phyloP scores from a whole-genome alignment of 2,113 vertebrate genomes.

The Macheiramphus alcinus region DNA sequence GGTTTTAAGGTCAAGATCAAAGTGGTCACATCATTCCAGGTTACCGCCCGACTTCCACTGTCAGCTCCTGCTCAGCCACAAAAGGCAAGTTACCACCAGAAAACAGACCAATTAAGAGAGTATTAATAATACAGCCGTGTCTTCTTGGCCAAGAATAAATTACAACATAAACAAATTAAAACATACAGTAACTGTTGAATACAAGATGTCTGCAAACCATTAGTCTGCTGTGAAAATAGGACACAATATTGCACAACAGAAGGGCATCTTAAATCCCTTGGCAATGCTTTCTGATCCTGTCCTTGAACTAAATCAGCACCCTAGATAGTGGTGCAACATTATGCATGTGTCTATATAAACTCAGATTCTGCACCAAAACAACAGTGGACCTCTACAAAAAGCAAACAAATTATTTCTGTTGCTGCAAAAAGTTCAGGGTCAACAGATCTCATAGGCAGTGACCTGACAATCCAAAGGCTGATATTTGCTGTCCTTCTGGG shows the following conservation, averaged over 20 bases:
- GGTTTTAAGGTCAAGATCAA: neutral
- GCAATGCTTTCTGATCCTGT: neutral
- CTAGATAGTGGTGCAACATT: neutral
- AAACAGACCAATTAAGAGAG: neutral
- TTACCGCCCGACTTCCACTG: neutral
- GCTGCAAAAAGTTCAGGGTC: neutral
- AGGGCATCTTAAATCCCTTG: neutral
- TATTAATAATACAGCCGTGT: neutral
- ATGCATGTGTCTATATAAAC: neutral
- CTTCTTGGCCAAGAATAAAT: neutral
- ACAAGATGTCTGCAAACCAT: neutral
- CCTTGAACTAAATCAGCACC: neutral
- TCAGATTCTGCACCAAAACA: neutral
- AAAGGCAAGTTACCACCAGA: neutral
- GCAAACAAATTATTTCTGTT: neutral
- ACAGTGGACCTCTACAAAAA: neutral
- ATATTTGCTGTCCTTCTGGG: neutral
- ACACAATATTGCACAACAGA: neutral
- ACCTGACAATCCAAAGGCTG: neutral
- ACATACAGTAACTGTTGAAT: neutral
- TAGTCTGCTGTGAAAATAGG: neutral
- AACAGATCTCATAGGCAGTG: neutral
- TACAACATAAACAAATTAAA: neutral
- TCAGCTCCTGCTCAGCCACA: neutral
- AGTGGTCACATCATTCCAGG: rapidly evolving